A percentile compares a stretch with the other conserved stretches of the same genome.
These are phyloP conservation scores for Drosophila quadrilineata DNA, from an alignment of 1,140 invertebrate genomes.

Conservation along the genomic window DNA sequence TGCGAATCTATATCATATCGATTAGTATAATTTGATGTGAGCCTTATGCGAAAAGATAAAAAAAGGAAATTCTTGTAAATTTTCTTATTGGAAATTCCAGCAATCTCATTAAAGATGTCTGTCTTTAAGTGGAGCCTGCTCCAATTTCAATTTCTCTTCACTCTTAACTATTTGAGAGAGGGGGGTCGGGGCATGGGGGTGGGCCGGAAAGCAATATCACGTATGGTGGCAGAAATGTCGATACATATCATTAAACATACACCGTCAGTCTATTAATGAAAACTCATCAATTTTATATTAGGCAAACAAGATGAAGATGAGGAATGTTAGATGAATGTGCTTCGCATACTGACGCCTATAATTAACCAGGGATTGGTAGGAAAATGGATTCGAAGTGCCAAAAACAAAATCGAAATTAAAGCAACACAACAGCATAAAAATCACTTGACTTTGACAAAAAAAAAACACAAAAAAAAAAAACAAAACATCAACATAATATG, in stretches of 20 bases:
- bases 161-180: too few species aligned
- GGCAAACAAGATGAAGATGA: slow-evolving; percentile 21
- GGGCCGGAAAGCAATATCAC: too few species aligned
- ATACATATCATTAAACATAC: slow-evolving; percentile 14
- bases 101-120: too few species aligned
- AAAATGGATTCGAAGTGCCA: not conserved
- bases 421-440: not conserved
- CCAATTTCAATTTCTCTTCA: too few species aligned
- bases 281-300: slow-evolving; percentile 61
- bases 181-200: too few species aligned
- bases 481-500: slow-evolving; percentile 40
- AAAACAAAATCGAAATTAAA: slow-evolving; percentile 11
- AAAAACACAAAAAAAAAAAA: too few species aligned
- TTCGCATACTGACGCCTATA: slow-evolving; percentile 49
- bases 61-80: too few species aligned
- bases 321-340: too few species aligned
- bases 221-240: not conserved
- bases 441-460: slow-evolving; percentile 14
- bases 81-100: too few species aligned
- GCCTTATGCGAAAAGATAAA: too few species aligned
- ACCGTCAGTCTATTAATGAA: slow-evolving; percentile 41
- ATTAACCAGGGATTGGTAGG: slow-evolving; percentile 20
- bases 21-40: not conserved
- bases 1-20: slow-evolving; percentile 11
- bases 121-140: too few species aligned